Conservation (phyloP, 2,888 invertebrate genomes). For the Synergus japonicus region DNA sequence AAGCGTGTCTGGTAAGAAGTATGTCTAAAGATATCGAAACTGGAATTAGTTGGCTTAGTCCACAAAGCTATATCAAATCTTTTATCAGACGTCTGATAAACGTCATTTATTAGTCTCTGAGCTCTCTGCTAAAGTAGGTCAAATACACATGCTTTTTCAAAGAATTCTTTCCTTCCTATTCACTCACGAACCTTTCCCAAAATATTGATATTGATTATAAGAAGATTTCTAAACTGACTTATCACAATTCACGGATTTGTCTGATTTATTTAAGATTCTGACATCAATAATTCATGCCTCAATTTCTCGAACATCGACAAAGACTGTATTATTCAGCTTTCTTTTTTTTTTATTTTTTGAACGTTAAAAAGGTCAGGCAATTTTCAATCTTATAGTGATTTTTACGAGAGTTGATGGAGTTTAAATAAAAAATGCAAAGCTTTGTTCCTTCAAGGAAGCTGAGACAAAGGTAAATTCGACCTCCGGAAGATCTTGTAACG, state of each 20-base stretch:
- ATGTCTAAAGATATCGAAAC: background rate
- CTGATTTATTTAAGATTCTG: background rate
- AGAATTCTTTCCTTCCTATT: background rate
- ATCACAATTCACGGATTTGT: background rate
- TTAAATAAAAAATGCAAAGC: background rate
- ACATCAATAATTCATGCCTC: background rate
- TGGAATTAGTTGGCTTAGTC: background rate
- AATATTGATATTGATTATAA: background rate
- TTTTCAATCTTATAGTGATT: background rate
- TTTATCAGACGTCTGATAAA: background rate
- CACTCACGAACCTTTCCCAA: background rate
- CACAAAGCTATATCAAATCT: background rate
- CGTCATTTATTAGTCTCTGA: background rate
- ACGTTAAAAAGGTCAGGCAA: no score
- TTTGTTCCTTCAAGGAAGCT: background rate
- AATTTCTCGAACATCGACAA: no score
- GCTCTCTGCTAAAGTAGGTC: background rate
- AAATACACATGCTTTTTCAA: background rate
- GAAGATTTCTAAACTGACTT: background rate
- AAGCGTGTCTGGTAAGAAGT: slow-evolving; percentile 2
- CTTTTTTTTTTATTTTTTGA: no score
- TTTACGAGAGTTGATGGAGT: background rate
- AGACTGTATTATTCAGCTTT: no score
- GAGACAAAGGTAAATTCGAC: background rate
- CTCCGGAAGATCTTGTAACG: background rate